Evolutionary conservation across 2,797 vertebrate species (phyloP).

Genomic region (Lutjanus campechanus): DNA sequence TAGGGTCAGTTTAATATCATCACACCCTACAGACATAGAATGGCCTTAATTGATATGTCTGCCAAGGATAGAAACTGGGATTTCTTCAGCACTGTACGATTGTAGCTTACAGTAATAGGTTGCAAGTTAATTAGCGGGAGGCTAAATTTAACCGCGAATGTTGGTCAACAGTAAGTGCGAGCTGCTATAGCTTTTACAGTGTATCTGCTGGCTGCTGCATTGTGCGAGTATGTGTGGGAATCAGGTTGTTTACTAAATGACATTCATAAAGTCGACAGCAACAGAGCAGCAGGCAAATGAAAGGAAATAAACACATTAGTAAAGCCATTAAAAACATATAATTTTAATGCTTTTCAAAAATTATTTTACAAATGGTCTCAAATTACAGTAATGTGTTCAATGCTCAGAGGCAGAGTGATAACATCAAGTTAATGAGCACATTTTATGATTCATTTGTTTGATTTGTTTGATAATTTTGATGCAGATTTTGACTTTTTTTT

Average conservation of each 20-base stretch:
- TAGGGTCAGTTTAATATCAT: constrained; percentile 32
- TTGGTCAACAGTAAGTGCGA: constrained; percentile 3
- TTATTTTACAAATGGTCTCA: neutral
- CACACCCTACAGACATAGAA: constrained; percentile 32
- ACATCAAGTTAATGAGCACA: neutral
- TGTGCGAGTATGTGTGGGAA: neutral
- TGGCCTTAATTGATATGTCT: constrained; percentile 44
- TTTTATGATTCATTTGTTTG: neutral
- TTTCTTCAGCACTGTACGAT: neutral
- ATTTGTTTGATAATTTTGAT: neutral
- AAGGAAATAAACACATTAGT: neutral
- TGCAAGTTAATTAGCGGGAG: constrained; percentile 32
- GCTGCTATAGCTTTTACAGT: neutral
- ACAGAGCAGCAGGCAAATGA: neutral
- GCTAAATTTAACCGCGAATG: constrained; percentile 22
- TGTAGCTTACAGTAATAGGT: constrained; percentile 9
- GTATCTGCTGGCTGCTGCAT: constrained; percentile 20
- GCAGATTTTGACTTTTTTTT: neutral
- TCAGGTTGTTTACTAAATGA: constrained; percentile 17
- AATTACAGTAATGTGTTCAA: neutral
- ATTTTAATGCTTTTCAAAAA: neutral
- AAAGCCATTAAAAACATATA: neutral
- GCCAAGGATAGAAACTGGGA: constrained; percentile 15
- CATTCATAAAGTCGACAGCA: neutral
- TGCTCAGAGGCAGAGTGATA: neutral